phyloP scores from a whole-genome alignment of 2,113 vertebrate species.

The Euleptes europaea region DNA sequence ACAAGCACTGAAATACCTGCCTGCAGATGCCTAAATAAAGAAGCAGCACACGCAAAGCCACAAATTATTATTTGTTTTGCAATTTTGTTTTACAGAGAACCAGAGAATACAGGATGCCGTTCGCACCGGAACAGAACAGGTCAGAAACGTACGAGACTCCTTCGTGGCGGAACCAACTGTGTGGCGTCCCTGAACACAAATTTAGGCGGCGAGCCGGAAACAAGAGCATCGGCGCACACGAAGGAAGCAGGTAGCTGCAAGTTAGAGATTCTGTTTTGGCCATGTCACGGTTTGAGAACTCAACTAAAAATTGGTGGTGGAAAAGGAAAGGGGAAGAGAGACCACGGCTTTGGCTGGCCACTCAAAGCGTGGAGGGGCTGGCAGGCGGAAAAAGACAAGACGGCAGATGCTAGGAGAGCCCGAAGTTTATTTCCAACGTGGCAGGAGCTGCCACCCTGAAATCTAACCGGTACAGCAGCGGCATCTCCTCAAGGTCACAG shows the following conservation, averaged over 20 bases:
- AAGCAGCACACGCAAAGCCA: neutral
- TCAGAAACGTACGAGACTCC: conserved; percentile 22
- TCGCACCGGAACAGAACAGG: conserved; percentile 39
- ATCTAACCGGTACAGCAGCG: rapidly evolving
- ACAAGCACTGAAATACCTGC: neutral
- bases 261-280: neutral
- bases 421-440: rapidly evolving
- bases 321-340: too few relatives aligned
- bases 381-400: neutral
- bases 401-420: neutral
- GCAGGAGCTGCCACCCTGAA: neutral
- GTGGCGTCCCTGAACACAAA: neutral
- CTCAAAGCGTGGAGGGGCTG: neutral
- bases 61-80: neutral
- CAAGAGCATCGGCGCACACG: neutral
- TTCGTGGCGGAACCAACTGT: neutral
- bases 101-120: conserved; percentile 54
- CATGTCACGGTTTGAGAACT: neutral
- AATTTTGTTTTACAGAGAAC: conserved; percentile 56
- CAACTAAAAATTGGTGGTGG: neutral
- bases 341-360: too few relatives aligned
- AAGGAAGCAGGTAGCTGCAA: neutral
- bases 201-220: neutral
- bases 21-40: neutral
- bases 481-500: rapidly evolving